phyloP scores from a whole-genome alignment of 1,140 invertebrate genomes.

The Nixonia krombeini region DNA sequence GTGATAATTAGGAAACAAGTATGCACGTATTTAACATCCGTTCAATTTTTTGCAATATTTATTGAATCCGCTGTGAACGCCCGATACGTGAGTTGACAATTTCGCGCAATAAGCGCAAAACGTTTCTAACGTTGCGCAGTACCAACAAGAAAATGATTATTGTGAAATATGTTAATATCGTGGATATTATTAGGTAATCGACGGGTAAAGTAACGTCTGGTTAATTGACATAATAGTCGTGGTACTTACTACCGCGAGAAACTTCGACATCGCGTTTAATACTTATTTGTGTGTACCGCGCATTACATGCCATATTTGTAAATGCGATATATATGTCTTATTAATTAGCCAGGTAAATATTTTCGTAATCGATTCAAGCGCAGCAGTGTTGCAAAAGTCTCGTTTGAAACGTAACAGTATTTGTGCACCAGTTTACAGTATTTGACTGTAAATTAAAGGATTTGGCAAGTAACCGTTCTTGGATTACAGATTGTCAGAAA shows the following conservation, averaged over 20 bases:
- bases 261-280: conserved; percentile 19
- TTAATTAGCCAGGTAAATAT: neutral
- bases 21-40: no score
- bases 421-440: no score
- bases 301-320: conserved; percentile 13
- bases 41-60: neutral
- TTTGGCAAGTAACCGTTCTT: neutral
- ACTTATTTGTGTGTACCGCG: conserved; percentile 9
- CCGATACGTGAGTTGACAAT: neutral
- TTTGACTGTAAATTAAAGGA: neutral
- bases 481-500: no score
- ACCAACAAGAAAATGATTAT: conserved; percentile 35
- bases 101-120: neutral
- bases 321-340: conserved; percentile 37
- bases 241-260: conserved; percentile 12
- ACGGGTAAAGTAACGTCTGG: conserved; percentile 1
- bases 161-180: conserved; percentile 40
- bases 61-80: neutral
- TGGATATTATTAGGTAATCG: conserved; percentile 40
- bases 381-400: neutral
- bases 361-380: neutral
- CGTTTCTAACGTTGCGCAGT: neutral
- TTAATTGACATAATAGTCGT: conserved; percentile 2
- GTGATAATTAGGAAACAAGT: no score
- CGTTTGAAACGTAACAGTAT: no score